Evolutionary conservation across 35 echinoderm and acorn worm species (phyloP).

Genomic region (Acanthaster planci): DNA sequence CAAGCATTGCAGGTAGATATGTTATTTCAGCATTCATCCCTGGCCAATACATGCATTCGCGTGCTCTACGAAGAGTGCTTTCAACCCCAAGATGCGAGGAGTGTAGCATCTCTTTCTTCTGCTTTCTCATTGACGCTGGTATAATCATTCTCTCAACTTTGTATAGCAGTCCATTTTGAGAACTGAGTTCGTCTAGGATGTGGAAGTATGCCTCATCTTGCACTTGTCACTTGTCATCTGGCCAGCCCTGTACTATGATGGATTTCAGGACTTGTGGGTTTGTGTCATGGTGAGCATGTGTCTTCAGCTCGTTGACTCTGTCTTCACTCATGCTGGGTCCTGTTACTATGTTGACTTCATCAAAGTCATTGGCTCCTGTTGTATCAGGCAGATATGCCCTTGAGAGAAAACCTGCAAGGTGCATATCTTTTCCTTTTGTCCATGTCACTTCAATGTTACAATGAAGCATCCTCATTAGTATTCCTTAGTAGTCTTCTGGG

Average conservation of each 20-base stretch:
- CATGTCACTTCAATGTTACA: conserved; percentile 36
- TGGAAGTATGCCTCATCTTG: neutral
- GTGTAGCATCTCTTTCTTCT: too few relatives aligned
- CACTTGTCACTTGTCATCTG: neutral
- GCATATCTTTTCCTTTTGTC: conserved; percentile 36
- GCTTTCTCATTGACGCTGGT: too few relatives aligned
- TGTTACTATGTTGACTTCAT: neutral
- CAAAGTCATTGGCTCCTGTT: conserved; percentile 3
- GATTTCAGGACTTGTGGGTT: conserved; percentile 12
- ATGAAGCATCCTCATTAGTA: conserved; percentile 51
- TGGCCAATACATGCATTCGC: too few relatives aligned
- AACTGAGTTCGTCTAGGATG: too few relatives aligned
- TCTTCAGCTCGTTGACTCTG: conserved; percentile 22
- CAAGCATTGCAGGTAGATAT: too few relatives aligned
- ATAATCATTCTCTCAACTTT: too few relatives aligned
- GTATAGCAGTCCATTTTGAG: too few relatives aligned
- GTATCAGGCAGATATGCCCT: conserved; percentile 16
- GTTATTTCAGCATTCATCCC: too few relatives aligned
- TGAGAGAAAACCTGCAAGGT: conserved; percentile 39
- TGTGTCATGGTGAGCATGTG: conserved; percentile 29
- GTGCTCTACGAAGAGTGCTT: too few relatives aligned
- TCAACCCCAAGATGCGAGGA: too few relatives aligned
- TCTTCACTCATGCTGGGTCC: neutral
- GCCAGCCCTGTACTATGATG: conserved; percentile 50
- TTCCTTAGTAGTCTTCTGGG: conserved; percentile 61